Percentiles rank a stretch among this genome's conserved stretches.
These are phyloP conservation scores for Lagodon rhomboides DNA, from an alignment of 2,797 vertebrate species.

Conservation along the genomic window DNA sequence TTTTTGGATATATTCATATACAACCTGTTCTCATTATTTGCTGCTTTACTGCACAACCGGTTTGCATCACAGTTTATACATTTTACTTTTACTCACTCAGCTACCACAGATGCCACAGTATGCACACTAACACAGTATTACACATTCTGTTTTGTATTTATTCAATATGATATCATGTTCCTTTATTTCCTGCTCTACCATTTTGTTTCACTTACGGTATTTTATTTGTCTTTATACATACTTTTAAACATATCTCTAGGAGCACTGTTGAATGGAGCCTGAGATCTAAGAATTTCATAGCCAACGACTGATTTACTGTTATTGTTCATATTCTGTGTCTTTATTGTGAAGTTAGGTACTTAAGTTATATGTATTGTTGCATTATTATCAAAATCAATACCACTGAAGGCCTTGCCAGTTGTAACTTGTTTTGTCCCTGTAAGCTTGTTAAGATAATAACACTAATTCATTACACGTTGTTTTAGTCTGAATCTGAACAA, in stretches of 20 bases:
- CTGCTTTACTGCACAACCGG: no score
- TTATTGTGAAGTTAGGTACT: background rate
- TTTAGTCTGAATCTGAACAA: background rate
- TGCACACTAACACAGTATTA: background rate
- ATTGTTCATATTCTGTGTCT: background rate
- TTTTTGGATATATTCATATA: no score
- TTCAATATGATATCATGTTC: background rate
- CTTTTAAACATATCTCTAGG: background rate
- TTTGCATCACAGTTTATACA: background rate
- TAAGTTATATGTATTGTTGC: background rate
- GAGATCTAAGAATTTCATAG: background rate
- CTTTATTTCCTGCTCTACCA: background rate
- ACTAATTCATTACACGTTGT: background rate
- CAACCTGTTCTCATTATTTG: background rate
- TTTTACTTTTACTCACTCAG: background rate
- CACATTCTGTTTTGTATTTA: background rate
- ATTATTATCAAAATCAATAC: background rate
- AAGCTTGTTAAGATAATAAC: background rate
- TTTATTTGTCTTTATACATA: background rate
- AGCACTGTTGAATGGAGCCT: background rate
- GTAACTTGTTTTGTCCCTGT: background rate
- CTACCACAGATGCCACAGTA: background rate
- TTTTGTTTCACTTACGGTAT: no score
- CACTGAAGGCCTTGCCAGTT: background rate
- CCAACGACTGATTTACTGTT: background rate